Base-by-base conservation (phyloP, 2,797 vertebrate genomes). In the Molossus alvarezi region DNA sequence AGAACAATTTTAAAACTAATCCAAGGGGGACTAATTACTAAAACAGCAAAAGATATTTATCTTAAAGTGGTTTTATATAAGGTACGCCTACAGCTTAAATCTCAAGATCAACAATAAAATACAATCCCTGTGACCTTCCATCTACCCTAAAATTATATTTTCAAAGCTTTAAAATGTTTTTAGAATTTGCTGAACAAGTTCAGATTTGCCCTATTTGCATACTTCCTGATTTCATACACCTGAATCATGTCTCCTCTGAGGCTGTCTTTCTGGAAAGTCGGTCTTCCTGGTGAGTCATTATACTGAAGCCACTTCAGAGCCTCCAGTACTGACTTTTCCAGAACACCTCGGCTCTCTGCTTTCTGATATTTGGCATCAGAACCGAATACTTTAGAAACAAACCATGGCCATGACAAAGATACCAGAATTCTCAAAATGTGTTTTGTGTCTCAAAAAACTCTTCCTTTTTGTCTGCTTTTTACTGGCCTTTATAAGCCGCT, bases 1-100 rank as follows among this genome's bases (percentile, higher is more conserved):
- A 83, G 13, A 85, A 93, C 13, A 76, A 84, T 94, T 95, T 93
- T 92, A 60, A 87, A 91, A 88, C 20, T 67, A 92, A 95, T 41
- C 12, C 27, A 91, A 80, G 10, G 5, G 48, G 21, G 11, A 5
- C 53, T 96, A 88, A 91, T 87, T 71, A 91, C 25, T 48, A 72
- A 9, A 87, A 41, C 0, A 88, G 71, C 21, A 79, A 81, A 94
- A 57, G 12, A 33, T 33, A 72, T 65, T 83, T 91, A 73, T 73
- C 57, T 92, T 87, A 69, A 94, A 93, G 25, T 77, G 37, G 45
- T 55, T 96, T 90, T 23, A 73, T 48, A 55, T 60, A 57, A 94
- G 25, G 57, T 20, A 91, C 73, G 81, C 76, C 62, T 60, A 58
- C 18, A 76, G 23, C 6, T 48, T 62, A 80, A 45, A 71, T 75